A percentile compares a stretch with the other conserved stretches of the same genome.
Conservation (phyloP, 2,888 invertebrate genomes). For the Oscheius onirici region DNA sequence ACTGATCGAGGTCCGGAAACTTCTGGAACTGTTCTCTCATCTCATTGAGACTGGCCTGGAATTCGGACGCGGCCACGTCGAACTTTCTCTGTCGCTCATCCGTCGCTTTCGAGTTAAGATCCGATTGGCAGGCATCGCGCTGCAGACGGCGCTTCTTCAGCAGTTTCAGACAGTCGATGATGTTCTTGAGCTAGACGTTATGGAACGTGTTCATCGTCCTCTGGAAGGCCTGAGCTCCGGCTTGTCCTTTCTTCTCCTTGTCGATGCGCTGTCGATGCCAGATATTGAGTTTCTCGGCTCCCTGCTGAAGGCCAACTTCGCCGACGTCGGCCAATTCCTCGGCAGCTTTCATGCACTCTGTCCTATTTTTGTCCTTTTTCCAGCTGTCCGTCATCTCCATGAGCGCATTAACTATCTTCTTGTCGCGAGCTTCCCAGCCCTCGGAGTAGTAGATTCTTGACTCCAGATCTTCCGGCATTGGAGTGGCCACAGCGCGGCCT, state of each 20-base stretch:
- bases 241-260: constrained; percentile 2
- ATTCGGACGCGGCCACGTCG: constrained; percentile 2
- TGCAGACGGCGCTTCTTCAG: constrained; percentile 15
- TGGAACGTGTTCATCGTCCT: constrained; percentile 19
- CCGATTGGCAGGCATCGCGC: not conserved
- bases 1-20: constrained; percentile 7
- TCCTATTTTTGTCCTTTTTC: constrained; percentile 17
- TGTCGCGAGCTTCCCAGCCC: constrained; percentile 19
- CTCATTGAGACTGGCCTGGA: not conserved
- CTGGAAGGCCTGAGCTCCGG: not conserved
- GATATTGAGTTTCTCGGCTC: not conserved
- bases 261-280: not conserved
- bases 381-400: not conserved
- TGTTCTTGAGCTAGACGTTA: not conserved
- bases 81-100: constrained; percentile 14
- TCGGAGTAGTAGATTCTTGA: not conserved
- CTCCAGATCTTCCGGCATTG: constrained; percentile 3
- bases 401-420: not conserved
- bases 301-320: not conserved
- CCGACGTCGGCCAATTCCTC: constrained; percentile 4
- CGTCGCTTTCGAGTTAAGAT: not conserved
- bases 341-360: not conserved
- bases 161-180: not conserved
- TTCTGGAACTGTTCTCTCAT: not conserved
- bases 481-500: constrained; percentile 15